Evolutionary conservation across 2,797 vertebrate species (phyloP).

Genomic region (Caiman crocodilus): DNA sequence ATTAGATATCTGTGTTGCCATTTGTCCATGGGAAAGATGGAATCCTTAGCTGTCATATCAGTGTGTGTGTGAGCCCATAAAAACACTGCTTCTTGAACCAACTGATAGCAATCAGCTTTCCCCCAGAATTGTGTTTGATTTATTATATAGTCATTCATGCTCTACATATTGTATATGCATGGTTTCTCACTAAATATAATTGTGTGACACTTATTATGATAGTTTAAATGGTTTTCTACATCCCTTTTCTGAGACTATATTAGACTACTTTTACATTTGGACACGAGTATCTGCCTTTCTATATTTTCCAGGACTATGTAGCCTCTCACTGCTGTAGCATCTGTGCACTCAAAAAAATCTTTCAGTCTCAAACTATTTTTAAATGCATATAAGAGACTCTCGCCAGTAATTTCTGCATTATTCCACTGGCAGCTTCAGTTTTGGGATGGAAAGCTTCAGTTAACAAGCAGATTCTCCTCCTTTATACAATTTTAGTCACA

Average conservation of each 20-base stretch:
- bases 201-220: too few relatives aligned
- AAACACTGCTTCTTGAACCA: background rate
- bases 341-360: background rate
- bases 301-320: background rate
- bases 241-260: background rate
- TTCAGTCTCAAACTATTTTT: background rate
- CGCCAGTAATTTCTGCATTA: background rate
- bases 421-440: background rate
- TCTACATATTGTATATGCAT: background rate
- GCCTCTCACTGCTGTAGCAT: background rate
- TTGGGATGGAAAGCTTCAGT: background rate
- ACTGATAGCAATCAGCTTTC: background rate
- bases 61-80: background rate
- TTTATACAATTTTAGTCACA: background rate
- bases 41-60: background rate
- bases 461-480: background rate
- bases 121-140: background rate
- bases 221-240: background rate
- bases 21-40: background rate
- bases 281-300: background rate
- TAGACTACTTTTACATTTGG: background rate
- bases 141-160: background rate
- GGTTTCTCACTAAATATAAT: background rate
- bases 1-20: background rate
- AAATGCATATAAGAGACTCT: background rate